Evolutionary conservation across 2,113 vertebrate genomes (phyloP).

Genomic region (Trogon surrucura): DNA sequence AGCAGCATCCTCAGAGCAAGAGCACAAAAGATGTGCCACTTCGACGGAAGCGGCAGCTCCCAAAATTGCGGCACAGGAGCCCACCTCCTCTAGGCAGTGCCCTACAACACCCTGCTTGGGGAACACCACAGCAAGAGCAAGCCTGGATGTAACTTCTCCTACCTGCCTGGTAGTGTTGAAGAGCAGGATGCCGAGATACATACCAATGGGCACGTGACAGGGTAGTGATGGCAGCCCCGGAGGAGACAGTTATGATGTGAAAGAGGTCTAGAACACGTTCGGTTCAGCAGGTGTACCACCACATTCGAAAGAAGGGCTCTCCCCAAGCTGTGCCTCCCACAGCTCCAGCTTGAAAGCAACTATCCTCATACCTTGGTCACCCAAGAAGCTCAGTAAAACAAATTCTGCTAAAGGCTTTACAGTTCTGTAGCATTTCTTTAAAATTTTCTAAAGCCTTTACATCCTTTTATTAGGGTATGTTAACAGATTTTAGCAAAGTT

Average conservation of each 20-base stretch:
- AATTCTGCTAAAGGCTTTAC: neutral
- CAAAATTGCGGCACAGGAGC: neutral
- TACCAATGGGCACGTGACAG: fast-evolving
- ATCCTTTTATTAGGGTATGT: neutral
- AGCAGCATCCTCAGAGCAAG: neutral
- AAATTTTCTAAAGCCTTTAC: neutral
- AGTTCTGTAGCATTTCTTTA: neutral
- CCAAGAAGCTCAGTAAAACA: neutral
- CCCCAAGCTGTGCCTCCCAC: neutral
- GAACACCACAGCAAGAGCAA: fast-evolving
- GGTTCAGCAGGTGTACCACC: neutral
- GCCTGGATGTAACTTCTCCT: neutral
- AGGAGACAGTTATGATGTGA: too few species aligned
- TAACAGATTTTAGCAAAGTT: slow-evolving; percentile 2
- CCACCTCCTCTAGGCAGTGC: neutral
- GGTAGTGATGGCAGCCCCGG: neutral
- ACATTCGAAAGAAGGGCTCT: neutral
- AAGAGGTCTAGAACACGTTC: neutral
- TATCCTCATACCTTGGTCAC: neutral
- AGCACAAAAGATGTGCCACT: neutral
- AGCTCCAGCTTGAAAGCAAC: neutral
- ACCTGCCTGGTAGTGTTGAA: neutral
- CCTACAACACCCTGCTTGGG: neutral
- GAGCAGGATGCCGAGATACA: neutral
- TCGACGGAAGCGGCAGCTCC: neutral